phyloP scores from a whole-genome alignment of 2,888 invertebrate genomes.

The Callosobruchus maculatus region DNA sequence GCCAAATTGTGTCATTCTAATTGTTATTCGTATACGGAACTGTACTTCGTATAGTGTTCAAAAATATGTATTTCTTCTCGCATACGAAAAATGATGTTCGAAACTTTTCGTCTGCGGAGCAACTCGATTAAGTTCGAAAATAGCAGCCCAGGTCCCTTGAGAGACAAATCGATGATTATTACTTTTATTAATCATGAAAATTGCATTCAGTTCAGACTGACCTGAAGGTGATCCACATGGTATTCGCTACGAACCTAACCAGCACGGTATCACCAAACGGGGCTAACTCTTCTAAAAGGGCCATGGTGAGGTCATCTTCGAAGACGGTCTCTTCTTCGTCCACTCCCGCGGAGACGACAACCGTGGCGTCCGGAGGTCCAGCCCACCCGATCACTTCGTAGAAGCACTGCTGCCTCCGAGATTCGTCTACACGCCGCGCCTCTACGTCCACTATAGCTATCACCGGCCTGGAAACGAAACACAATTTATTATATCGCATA shows the following conservation, averaged over 20 bases:
- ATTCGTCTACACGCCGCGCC: constrained; percentile 73
- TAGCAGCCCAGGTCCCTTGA: no score
- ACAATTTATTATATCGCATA: no score
- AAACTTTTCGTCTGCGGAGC: no score
- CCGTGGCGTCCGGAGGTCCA: constrained; percentile 93
- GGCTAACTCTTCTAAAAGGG: constrained; percentile 74
- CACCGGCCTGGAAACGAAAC: constrained; percentile 65
- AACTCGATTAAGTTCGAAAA: no score
- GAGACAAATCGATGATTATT: no score
- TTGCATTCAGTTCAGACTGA: neutral
- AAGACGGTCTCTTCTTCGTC: constrained; percentile 59
- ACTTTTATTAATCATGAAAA: no score
- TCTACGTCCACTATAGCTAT: constrained; percentile 88
- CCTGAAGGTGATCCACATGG: constrained; percentile 85
- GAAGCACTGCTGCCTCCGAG: constrained; percentile 75
- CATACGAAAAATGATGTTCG: no score
- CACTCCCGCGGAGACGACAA: constrained; percentile 60
- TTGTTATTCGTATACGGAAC: no score
- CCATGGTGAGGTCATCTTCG: constrained; percentile 77
- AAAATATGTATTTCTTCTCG: no score
- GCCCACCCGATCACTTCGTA: constrained; percentile 75
- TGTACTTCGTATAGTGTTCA: no score
- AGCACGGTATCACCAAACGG: constrained; percentile 87
- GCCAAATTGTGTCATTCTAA: no score
- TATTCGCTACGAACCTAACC: constrained; percentile 84